These are phyloP conservation scores for Drosophila demipolita DNA, from an alignment of 2,888 invertebrate genomes.

Conservation along the genomic window DNA sequence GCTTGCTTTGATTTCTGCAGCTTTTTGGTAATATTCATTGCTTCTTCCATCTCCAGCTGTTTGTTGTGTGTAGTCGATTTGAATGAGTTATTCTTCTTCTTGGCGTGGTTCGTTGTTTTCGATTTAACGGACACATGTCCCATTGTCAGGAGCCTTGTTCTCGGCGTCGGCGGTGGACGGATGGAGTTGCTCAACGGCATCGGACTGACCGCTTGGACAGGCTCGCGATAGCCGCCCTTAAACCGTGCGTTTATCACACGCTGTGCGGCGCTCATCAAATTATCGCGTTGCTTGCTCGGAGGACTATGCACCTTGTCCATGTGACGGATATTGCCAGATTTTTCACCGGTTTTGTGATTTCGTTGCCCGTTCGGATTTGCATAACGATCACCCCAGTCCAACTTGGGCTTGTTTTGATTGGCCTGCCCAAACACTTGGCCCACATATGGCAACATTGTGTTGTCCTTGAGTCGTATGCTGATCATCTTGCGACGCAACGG, in stretches of 20 bases:
- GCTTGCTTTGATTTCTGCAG: neutral
- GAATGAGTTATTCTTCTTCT: neutral
- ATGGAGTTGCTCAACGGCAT: conserved; percentile 5
- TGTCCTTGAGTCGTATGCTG: conserved; percentile 20
- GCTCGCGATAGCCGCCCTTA: conserved; percentile 11
- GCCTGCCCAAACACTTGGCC: neutral
- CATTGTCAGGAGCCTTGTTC: neutral
- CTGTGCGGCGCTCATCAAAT: conserved; percentile 60
- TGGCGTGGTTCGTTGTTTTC: neutral
- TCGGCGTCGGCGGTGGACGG: neutral
- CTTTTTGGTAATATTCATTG: neutral
- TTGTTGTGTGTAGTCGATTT: neutral
- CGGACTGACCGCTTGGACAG: conserved; percentile 21
- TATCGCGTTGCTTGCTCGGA: neutral
- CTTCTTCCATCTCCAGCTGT: neutral
- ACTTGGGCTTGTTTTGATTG: neutral
- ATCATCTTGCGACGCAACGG: conserved; percentile 29
- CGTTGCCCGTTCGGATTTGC: neutral
- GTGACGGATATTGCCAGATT: neutral
- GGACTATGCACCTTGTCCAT: conserved; percentile 37
- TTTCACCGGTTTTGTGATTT: neutral
- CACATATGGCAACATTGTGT: neutral
- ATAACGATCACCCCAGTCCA: conserved; percentile 11
- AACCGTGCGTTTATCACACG: conserved; percentile 42
- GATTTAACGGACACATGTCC: neutral